phyloP scores from a whole-genome alignment of 2,797 vertebrate genomes.

The Lophura swinhoii region DNA sequence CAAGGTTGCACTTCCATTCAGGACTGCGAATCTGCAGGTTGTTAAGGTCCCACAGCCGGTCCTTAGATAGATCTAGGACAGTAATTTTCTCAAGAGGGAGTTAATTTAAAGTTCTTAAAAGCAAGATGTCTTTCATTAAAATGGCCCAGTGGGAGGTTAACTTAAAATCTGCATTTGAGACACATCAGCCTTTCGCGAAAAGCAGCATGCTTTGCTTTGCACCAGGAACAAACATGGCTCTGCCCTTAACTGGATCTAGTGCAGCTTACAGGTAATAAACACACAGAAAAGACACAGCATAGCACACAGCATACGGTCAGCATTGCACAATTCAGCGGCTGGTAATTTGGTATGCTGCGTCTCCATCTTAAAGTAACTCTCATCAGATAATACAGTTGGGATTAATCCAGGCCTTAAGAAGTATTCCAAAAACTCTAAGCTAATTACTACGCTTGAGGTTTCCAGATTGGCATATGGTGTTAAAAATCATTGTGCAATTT shows the following conservation, averaged over 20 bases:
- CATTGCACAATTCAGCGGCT: constrained; percentile 29
- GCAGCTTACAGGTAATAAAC: background rate
- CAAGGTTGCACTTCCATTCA: background rate
- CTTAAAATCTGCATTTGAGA: background rate
- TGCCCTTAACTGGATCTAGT: background rate
- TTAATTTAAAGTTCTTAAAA: background rate
- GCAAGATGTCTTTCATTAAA: background rate
- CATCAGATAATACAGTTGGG: constrained; percentile 60
- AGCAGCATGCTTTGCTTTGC: background rate
- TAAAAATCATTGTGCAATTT: constrained; percentile 33
- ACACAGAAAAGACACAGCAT: background rate
- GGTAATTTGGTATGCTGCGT: background rate
- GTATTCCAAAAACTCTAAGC: constrained; percentile 48
- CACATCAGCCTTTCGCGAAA: background rate
- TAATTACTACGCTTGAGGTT: constrained; percentile 34
- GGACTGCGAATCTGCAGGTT: background rate
- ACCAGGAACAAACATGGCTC: background rate
- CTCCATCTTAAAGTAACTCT: constrained; percentile 27
- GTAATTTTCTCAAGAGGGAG: background rate
- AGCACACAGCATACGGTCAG: background rate
- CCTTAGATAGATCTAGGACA: background rate
- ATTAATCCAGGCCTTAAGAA: constrained; percentile 41
- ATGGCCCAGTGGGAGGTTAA: background rate
- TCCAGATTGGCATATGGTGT: constrained; percentile 39
- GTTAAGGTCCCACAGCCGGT: background rate